Evolutionary conservation across 2,113 vertebrate genomes (phyloP), one percentile per base, ranked within the genome.

Genomic region (Misgurnus mizolepis): DNA sequence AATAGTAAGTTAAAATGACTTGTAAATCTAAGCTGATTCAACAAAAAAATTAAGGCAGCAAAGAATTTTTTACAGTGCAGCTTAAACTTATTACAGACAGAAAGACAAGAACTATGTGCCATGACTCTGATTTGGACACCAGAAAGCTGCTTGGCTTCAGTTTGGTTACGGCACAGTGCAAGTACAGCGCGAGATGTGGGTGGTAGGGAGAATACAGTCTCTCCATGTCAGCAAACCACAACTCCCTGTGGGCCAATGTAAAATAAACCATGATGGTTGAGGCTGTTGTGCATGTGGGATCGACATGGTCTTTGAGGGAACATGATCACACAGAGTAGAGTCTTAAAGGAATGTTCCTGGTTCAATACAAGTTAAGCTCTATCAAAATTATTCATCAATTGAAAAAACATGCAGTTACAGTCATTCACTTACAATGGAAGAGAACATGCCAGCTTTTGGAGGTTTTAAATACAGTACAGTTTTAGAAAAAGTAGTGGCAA

Each of bases 121-220:
- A 4, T 40, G 80, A 82, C 73, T 80, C 85, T 81, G 80, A 53
- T 60, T 80, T 84, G 79, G 75, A 82, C 66, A 62, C 43, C 83
- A 83, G 88, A 86, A 90, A 85, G 80, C 81, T n/a, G 80, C 41
- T 80, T 83, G 80, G 43, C 76, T 84, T 67, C 18, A 27, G 55
- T 15, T 45, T 79, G 82, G 79, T 84, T 85, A 86, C 40, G 47
- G 82, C 76, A 71, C 81, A 55, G 8, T 79, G 34, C 61, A 11
- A 60, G 71, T 41, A 72, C 53, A 79, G 40, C 69, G 12, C 41
- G n/a, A 64, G 78, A 73, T 80, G 80, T 80, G 80, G 79, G 80
- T 68, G 68, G 66, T 79, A 77, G 64, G 72, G 22, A n/a, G 15
- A 79, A 17, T 80, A 75, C 78, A n/a, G 50, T 82, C 50, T 79